Base-by-base conservation (phyloP, 2,113 vertebrate species). In the Dicrurus megarhynchus region DNA sequence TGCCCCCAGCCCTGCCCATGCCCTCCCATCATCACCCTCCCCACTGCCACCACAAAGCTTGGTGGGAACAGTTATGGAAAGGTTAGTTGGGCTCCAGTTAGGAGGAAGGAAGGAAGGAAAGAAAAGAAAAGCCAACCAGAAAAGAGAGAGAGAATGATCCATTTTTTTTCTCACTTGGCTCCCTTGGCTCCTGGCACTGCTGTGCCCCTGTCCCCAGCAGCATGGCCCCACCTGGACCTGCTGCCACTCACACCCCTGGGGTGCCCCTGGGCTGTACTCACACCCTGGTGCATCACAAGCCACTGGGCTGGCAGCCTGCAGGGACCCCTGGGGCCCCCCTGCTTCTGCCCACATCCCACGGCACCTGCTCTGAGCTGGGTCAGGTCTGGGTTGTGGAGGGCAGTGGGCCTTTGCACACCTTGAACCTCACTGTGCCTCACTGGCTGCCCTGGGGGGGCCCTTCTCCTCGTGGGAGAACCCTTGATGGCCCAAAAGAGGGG, bases 101-200 rank as follows among this genome's bases (percentile, higher is more conserved):
- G 79, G 77, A 95, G 64, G 57, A 97, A 96, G 71, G 95, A 97
- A 96, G 74, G 95, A 64, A 71, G 35, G 65, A 96, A 96, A 96
- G 83, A 64, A 94, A 96, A 90, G 96, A 96, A 95, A 97, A 97
- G 92, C 35, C 87, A 92, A 97, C 82, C 89, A 97, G 93, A 93
- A 90, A 93, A 92, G 79, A 96, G 90, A 88, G 50, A 95, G 89
- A 92, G 50, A 81, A 94, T 76, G 84, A 93, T 93, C 61, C 74
- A 82, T 89, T 80, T 95, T 95, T 95, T 93, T 67, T 84, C 91
- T 94, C 41, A 10, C 86, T 92, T 42, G 3, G 73, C 92, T 97
- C 94, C 88, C 78, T 93, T 90, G 81, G 94, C 84, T 89, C 90
- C 96, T 89, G 5, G 47, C 32, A 78, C 23, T 6, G 2, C 35